Base-by-base conservation (phyloP, 2,888 invertebrate genomes). In the Dryomyza anilis region DNA sequence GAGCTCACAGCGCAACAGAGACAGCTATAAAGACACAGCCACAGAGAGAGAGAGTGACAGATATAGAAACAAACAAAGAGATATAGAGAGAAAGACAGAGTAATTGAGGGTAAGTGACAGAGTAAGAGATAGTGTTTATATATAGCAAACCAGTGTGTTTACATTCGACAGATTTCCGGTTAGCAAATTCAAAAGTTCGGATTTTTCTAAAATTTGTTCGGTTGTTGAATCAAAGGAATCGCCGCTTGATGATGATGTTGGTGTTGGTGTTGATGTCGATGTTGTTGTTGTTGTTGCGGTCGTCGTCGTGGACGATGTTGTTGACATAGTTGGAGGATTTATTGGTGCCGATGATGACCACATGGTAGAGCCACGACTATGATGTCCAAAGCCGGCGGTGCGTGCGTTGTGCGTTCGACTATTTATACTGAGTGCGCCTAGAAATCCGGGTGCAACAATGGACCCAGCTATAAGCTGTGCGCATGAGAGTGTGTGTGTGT, bases 401-500 rank as follows among this genome's bases (percentile, higher is more conserved):
- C 72, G 71, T 43, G 81, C 71, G 72, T 76, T 79, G 69, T 80
- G 80, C 55, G 81, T 74, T 64, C 81, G 81, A 71, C 74, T 80
- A 68, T 80, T 80, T 67, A 81, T 78, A 65, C 81, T 75, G 60
- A 81, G 72, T 43, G 79, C 81, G 66, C 81, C 79, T 69, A 79
- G 74, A 71, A 81, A 81, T 76, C 81, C 81, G 52, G 81, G 82
- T 64, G 81, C 81, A 64, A 81, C 78, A 71, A 81, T 80, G 46
- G 82, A 81, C 68, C 81, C 82, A 69, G 82, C 80, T 69, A 81
- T 79, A 69, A 81, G 76, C 81, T 81, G 59, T 61, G 46, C 1
- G 14, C 3, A 30, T 50, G 61, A 43, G 33, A 30, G 60, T 21
- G 29, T 16, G 23, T 45, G 61, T 63, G 45, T 61, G 48, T 25